phyloP scores from a whole-genome alignment of 2,888 invertebrate species.

The Gryllus longicercus region DNA sequence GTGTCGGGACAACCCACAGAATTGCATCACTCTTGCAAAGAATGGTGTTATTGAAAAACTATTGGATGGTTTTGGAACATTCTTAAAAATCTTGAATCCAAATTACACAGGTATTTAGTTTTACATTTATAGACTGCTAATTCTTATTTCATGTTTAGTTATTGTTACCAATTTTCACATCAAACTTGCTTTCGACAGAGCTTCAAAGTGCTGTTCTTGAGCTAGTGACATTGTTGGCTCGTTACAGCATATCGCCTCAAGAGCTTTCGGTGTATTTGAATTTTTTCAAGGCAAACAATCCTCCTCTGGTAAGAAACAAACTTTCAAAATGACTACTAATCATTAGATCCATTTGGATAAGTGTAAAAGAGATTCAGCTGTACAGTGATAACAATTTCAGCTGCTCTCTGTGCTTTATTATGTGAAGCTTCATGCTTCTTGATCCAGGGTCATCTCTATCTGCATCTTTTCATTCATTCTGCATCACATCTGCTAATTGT shows the following conservation, averaged over 20 bases:
- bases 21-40: constrained; percentile 48
- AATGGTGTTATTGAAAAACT: constrained; percentile 47
- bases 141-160: constrained; percentile 25
- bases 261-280: constrained; percentile 59
- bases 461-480: too few species aligned
- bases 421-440: too few species aligned
- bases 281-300: constrained; percentile 55
- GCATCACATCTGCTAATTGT: too few species aligned
- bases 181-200: constrained; percentile 48
- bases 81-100: constrained; percentile 43
- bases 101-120: constrained; percentile 43
- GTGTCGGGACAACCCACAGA: constrained; percentile 48
- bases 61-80: constrained; percentile 46
- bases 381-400: too few species aligned
- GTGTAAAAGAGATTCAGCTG: too few species aligned
- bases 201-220: constrained; percentile 64
- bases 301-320: constrained; percentile 50
- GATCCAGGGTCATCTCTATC: too few species aligned
- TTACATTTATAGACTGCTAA: background rate
- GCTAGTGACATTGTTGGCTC: constrained; percentile 56
- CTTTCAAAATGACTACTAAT: constrained; percentile 19
- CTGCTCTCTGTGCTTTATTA: too few species aligned
- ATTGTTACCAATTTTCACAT: constrained; percentile 12
- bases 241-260: constrained; percentile 52
- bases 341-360: too few species aligned